Evolutionary conservation across 2,888 invertebrate species (phyloP), one percentile per base, ranked within the genome.

Genomic region (Leucoptera coffeella): DNA sequence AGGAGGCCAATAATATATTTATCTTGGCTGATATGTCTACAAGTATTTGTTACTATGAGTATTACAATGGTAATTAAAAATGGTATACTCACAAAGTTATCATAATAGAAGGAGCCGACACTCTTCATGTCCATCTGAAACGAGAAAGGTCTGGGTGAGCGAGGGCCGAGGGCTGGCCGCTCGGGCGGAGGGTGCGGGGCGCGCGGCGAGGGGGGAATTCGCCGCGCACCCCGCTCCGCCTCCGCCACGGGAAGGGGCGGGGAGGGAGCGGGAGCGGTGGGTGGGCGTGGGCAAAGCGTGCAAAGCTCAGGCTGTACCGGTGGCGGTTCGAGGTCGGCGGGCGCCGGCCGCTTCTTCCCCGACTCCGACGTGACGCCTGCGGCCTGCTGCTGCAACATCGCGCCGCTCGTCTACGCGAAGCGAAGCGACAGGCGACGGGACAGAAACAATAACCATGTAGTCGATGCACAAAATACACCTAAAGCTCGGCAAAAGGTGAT

Each of bases 121-220:
- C 87, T 85, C 83, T 90, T 90, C 84, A 89, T 85, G 79, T 90
- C 89, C 89, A 90, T 89, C 89, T 90, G 85, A 77, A 85, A 85
- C 67, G 59, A 67, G 64, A 65, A 60, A 65, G 57, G 61, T 37
- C 56, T 47, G 54, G 56, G 56, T 65, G 57, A 62, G 45, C 34
- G 40, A 32, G 40, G 42, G 36, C 41, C 39, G 39, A 43, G 37
- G 40, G 42, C 38, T 41, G 45, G 40, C 83, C 42, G 40, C 42
- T 40, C 38, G 37, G 36, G 26, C 26, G 46, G 42, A 35, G 41
- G 42, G 42, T 41, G 41, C 42, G 41, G 42, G 40, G 45, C 34
- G 40, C 33, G 40, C 41, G 36, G 42, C 39, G 39, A 43, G 37
- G 40, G 42, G 38, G 41, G 45, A 40, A 83, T 42, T 40, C 29